These are phyloP conservation scores for Calycopis cecrops DNA, from an alignment of 1,140 invertebrate genomes.

Conservation along the genomic window DNA sequence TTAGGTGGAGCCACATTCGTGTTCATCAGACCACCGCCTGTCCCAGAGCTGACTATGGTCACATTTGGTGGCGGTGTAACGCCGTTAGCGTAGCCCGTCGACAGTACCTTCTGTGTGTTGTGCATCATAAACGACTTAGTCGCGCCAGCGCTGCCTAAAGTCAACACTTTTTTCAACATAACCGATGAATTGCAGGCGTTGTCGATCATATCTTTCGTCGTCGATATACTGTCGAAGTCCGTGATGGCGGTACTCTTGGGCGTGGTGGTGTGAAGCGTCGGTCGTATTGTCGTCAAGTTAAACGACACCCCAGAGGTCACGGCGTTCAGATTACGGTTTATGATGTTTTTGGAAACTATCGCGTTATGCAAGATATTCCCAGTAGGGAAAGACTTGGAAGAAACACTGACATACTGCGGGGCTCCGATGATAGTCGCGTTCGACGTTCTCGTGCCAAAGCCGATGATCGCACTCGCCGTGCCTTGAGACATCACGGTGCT, in stretches of 20 bases:
- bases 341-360: slow-evolving; percentile 66
- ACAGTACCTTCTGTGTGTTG: slow-evolving; percentile 69
- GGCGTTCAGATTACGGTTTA: slow-evolving; percentile 38
- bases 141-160: slow-evolving; percentile 62
- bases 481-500: slow-evolving; percentile 70
- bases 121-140: slow-evolving; percentile 72
- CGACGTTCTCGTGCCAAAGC: slow-evolving; percentile 58
- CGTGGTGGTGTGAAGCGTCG: slow-evolving; percentile 44
- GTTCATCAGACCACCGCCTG: slow-evolving; percentile 44
- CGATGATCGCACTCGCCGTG: slow-evolving; percentile 60
- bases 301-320: slow-evolving; percentile 51
- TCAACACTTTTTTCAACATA: slow-evolving; percentile 72
- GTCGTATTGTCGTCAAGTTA: slow-evolving; percentile 50
- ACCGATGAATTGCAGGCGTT: slow-evolving; percentile 70
- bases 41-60: slow-evolving; percentile 63
- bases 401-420: slow-evolving; percentile 67
- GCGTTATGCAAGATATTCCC: slow-evolving; percentile 72
- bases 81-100: slow-evolving; percentile 64
- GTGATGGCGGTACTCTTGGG: slow-evolving; percentile 41
- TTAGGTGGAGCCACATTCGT: slow-evolving; percentile 35
- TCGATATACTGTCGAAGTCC: slow-evolving; percentile 60
- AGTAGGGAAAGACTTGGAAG: slow-evolving; percentile 68
- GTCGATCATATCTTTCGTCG: slow-evolving; percentile 71
- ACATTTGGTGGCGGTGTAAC: slow-evolving; percentile 60
- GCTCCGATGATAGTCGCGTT: slow-evolving; percentile 56